These are phyloP conservation scores for Dusona sp. DNA, from an alignment of 2,888 invertebrate genomes.

Conservation along the genomic window DNA sequence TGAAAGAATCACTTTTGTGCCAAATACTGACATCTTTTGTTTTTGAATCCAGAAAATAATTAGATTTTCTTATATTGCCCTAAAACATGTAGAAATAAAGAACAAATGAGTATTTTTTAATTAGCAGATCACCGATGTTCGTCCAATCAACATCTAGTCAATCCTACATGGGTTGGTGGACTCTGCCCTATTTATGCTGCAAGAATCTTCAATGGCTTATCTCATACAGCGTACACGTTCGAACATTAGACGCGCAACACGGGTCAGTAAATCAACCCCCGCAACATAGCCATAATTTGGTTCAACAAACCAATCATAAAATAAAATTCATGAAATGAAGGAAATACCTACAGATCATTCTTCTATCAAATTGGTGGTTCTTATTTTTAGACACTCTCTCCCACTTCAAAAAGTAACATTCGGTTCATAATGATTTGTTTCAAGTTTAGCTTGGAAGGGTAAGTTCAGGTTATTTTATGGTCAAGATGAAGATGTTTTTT, in stretches of 20 bases:
- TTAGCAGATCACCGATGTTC: slow-evolving; percentile 88
- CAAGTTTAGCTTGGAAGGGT: too few species aligned
- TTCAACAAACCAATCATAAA: not conserved
- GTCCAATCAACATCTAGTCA: slow-evolving; percentile 88
- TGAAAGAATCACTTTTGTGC: too few species aligned
- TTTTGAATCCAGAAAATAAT: too few species aligned
- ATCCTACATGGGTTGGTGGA: slow-evolving; percentile 93
- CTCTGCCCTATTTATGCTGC: slow-evolving; percentile 95
- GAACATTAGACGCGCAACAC: slow-evolving; percentile 76
- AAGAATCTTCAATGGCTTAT: slow-evolving; percentile 92
- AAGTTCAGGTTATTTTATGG: too few species aligned
- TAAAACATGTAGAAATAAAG: not conserved
- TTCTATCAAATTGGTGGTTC: too few species aligned
- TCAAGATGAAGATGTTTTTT: too few species aligned
- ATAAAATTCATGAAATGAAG: not conserved
- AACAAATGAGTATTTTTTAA: slow-evolving; percentile 38
- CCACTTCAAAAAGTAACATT: too few species aligned
- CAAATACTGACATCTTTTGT: too few species aligned
- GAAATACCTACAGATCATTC: not conserved
- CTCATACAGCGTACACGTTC: slow-evolving; percentile 90
- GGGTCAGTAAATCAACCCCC: slow-evolving; percentile 72
- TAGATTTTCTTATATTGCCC: not conserved
- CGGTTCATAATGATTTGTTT: too few species aligned
- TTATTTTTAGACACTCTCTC: too few species aligned
- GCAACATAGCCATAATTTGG: not conserved